phyloP scores from a whole-genome alignment of 2,888 invertebrate genomes.

The Notocelia uddmanniana region DNA sequence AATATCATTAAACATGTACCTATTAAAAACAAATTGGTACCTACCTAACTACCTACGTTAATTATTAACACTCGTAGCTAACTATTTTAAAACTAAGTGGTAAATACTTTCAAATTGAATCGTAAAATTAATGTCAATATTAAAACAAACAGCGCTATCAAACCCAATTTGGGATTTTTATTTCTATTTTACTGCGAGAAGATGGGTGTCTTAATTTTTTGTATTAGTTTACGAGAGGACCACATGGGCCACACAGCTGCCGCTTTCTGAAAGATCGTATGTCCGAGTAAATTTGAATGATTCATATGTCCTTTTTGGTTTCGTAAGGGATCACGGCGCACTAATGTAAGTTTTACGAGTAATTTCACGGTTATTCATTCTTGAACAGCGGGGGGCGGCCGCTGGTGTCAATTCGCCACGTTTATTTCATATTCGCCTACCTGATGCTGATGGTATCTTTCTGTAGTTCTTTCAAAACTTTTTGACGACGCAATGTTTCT shows the following conservation, averaged over 20 bases:
- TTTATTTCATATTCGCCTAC: slow-evolving; percentile 40
- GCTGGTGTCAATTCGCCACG: slow-evolving; percentile 41
- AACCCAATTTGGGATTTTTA: slow-evolving; percentile 42
- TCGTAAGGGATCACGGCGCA: slow-evolving; percentile 7
- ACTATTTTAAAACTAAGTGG: slow-evolving; percentile 16
- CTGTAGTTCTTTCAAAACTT: not conserved
- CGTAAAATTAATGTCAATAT: slow-evolving; percentile 43
- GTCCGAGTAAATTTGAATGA: not conserved
- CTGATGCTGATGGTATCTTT: slow-evolving; percentile 29
- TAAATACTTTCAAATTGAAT: slow-evolving; percentile 36
- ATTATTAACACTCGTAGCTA: slow-evolving; percentile 28
- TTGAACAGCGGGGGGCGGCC: slow-evolving; percentile 39
- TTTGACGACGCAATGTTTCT: slow-evolving; percentile 11
- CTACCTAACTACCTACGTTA: not conserved
- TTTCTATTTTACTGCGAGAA: slow-evolving; percentile 38
- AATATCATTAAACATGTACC: not conserved
- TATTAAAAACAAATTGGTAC: not conserved
- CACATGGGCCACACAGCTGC: slow-evolving; percentile 34
- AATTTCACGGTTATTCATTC: slow-evolving; percentile 47
- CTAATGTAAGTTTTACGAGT: slow-evolving; percentile 46
- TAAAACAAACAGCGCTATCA: slow-evolving; percentile 44
- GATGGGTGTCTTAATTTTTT: slow-evolving; percentile 44
- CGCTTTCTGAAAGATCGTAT: not conserved
- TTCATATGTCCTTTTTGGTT: not conserved
- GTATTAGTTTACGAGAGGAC: slow-evolving; percentile 41